These are phyloP conservation scores for Zoroaster sp. DNA, from an alignment of 53 echinoderm and acorn worm species.

Conservation along the genomic window DNA sequence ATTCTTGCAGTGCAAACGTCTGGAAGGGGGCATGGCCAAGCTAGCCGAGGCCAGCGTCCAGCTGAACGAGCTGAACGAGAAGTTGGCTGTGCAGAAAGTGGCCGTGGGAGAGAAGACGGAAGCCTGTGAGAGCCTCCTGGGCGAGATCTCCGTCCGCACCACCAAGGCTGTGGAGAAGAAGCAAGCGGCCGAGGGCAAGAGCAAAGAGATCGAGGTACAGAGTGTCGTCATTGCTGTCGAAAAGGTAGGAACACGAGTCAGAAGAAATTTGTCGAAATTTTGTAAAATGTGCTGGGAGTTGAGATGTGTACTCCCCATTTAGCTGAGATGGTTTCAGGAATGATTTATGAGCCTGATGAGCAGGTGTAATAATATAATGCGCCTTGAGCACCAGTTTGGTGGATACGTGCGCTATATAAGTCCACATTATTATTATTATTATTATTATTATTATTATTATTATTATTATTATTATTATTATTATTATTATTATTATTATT, in stretches of 20 bases:
- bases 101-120: slow-evolving; percentile 91
- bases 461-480: too few relatives aligned
- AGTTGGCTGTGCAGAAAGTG: slow-evolving; percentile 97
- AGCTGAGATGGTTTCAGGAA: too few relatives aligned
- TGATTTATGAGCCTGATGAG: too few relatives aligned
- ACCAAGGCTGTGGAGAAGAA: slow-evolving; percentile 92
- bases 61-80: slow-evolving; percentile 97
- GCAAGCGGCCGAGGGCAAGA: slow-evolving; percentile 82
- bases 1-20: slow-evolving; percentile 88
- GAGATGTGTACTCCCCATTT: too few relatives aligned
- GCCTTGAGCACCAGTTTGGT: too few relatives aligned
- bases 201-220: slow-evolving; percentile 95
- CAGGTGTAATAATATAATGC: too few relatives aligned
- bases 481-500: too few relatives aligned
- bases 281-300: too few relatives aligned
- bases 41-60: slow-evolving; percentile 97
- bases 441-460: too few relatives aligned
- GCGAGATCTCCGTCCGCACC: slow-evolving; percentile 85
- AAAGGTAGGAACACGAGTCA: slow-evolving; percentile 73
- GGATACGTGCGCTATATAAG: too few relatives aligned
- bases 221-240: slow-evolving; percentile 85
- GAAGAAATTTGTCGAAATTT: too few relatives aligned
- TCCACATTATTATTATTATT: too few relatives aligned
- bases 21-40: slow-evolving; percentile 99
- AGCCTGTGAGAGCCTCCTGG: slow-evolving; percentile 90